phyloP scores from a whole-genome alignment of 2,113 vertebrate genomes.

The Urocitellus parryii region DNA sequence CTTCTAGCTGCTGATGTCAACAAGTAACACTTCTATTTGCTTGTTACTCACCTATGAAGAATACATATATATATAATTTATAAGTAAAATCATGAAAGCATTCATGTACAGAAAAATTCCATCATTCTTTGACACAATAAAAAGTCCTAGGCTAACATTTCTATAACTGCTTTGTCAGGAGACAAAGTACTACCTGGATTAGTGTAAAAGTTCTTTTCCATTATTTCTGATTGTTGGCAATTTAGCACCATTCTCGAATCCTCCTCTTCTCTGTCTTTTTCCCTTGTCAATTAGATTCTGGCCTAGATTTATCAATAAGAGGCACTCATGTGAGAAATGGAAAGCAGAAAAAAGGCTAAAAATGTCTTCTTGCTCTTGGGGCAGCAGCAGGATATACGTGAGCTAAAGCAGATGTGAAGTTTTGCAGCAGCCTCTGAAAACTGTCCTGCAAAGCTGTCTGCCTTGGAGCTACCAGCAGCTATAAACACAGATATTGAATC shows the following conservation, averaged over 20 bases:
- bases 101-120: neutral
- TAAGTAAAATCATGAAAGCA: neutral
- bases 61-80: neutral
- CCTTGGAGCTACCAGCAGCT: neutral
- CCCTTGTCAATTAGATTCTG: neutral
- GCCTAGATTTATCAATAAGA: constrained; percentile 48
- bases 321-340: neutral
- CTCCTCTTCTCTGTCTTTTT: neutral
- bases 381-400: neutral
- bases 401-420: neutral
- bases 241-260: neutral
- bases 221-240: neutral
- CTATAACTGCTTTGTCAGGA: neutral
- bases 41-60: neutral
- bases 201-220: neutral
- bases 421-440: neutral
- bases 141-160: neutral
- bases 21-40: neutral
- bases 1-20: neutral
- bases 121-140: neutral
- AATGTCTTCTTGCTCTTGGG: neutral
- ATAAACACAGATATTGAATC: neutral
- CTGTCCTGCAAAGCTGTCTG: neutral
- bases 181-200: neutral
- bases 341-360: constrained; percentile 12